Percentiles rank a stretch among this genome's conserved stretches.
Evolutionary conservation across 1,140 invertebrate genomes (phyloP).

Genomic region (Drosophila ohnishii): DNA sequence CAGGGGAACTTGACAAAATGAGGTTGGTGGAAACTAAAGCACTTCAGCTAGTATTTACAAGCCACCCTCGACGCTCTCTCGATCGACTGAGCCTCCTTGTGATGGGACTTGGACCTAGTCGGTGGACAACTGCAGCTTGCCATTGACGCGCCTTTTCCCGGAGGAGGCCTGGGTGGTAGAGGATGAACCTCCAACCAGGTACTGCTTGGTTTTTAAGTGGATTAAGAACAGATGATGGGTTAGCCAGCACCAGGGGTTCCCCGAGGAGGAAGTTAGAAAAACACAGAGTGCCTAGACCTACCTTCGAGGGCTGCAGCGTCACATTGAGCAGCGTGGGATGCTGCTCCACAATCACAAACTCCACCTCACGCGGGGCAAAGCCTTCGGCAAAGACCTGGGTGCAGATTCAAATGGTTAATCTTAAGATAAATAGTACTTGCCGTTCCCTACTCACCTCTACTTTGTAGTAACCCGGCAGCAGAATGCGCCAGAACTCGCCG

Average conservation of each 20-base stretch:
- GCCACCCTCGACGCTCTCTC: slow-evolving; percentile 9
- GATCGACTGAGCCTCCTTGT: background rate
- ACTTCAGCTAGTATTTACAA: slow-evolving; percentile 55
- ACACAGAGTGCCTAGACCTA: slow-evolving; percentile 82
- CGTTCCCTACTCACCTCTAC: slow-evolving; percentile 87
- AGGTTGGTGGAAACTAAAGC: background rate
- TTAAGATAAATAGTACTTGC: rapidly evolving
- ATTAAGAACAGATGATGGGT: slow-evolving; percentile 5
- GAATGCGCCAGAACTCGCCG: slow-evolving; percentile 96
- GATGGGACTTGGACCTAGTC: slow-evolving; percentile 38
- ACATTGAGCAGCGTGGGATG: slow-evolving; percentile 93
- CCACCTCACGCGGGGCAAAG: slow-evolving; percentile 90
- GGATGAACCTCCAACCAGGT: slow-evolving; percentile 12
- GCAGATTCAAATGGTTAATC: background rate
- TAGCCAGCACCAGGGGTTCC: slow-evolving; percentile 28
- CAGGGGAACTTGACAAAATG: background rate
- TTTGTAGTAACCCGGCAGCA: slow-evolving; percentile 92
- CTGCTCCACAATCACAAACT: slow-evolving; percentile 93
- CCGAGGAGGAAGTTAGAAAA: slow-evolving; percentile 17
- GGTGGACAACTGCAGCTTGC: slow-evolving; percentile 53
- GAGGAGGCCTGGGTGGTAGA: slow-evolving; percentile 17
- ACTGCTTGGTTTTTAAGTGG: slow-evolving; percentile 8
- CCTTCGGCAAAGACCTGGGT: slow-evolving; percentile 92
- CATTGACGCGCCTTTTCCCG: slow-evolving; percentile 32
- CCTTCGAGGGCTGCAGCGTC: slow-evolving; percentile 91